Evolutionary conservation across 1,140 invertebrate species (phyloP), one percentile per base, ranked within the genome.

Genomic region (Teleopsis dalmanni): DNA sequence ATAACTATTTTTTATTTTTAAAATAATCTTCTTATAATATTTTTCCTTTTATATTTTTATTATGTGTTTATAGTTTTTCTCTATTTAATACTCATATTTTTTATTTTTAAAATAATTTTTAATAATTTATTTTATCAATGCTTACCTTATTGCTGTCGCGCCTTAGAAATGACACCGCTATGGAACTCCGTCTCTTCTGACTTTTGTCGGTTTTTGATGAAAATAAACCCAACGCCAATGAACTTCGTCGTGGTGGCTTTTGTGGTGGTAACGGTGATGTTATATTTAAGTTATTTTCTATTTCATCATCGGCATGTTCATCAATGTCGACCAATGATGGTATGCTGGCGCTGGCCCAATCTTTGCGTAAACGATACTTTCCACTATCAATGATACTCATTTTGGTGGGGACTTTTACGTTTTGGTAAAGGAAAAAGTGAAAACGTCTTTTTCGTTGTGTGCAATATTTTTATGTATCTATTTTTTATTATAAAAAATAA

Each of bases 321-420:
- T 73, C 68, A 50, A 74, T 61, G 36, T 67, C 60, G 47, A 70
- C 65, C 55, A 74, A 60, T 51, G 68, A 68, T 37, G 72, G 65
- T 48, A 68, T 72, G 47, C 71, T 72, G 41, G 63, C 62, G 37
- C 66, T 68, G 53, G 64, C 69, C 70, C 72, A 73, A 53, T 72
- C 70, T 52, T 74, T 72, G 16, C 62, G 59, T 48, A 66, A 45
- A 18, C 65, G 63, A 58, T 69, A 70, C 46, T 62, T 63, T 51
- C 67, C 67, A 52, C 50, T 63, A 43, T 66, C 64, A 29, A 64
- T 65, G 47, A 63, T 48, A 52, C 62, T 70, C 64, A 65, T 67
- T 31, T 53, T 58, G 42, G 9, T 14, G 11, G 33, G 8, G 22
- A 10, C n/a, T n/a, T n/a, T n/a, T n/a, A n/a, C n/a, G n/a, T n/a